Evolutionary conservation across 2,888 invertebrate genomes (phyloP).

Genomic region (Brachypalpus laphriformis): DNA sequence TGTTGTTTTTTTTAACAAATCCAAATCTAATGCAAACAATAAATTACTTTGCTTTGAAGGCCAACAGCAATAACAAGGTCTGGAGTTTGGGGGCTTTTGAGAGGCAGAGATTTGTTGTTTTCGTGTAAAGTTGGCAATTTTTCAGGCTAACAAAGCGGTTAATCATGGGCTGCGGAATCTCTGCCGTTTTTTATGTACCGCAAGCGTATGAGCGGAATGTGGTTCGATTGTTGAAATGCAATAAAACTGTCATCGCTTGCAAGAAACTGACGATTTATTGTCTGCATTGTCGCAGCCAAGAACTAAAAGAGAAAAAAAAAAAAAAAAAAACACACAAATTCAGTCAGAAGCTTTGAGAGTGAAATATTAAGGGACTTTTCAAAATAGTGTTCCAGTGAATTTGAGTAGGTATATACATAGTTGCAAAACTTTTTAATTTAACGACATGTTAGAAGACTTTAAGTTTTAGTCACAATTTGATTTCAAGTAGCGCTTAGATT

Average conservation of each 20-base stretch:
- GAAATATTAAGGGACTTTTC: conserved; percentile 17
- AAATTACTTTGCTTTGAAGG: conserved; percentile 30
- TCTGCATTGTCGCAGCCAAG: conserved; percentile 50
- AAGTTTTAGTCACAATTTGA: background rate
- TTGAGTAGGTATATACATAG: background rate
- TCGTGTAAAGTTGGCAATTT: conserved; percentile 57
- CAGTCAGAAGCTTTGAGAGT: background rate
- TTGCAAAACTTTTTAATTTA: conserved; percentile 17
- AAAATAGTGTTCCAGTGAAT: conserved; percentile 9
- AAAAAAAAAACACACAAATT: background rate
- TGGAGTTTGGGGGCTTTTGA: background rate
- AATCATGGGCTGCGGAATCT: conserved; percentile 53
- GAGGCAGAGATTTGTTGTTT: conserved; percentile 19
- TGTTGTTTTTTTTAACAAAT: conserved; percentile 13
- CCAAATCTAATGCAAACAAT: conserved; percentile 25
- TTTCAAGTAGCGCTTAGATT: background rate
- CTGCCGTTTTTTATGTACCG: conserved; percentile 31
- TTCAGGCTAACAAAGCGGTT: conserved; percentile 59
- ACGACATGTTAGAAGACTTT: background rate
- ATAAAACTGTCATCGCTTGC: conserved; percentile 66
- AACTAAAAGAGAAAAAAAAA: background rate
- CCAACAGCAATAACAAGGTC: background rate
- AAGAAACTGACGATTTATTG: conserved; percentile 56
- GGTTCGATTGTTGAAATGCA: conserved; percentile 68
- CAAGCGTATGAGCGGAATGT: conserved; percentile 50